Percentiles rank a stretch among this genome's conserved stretches.
Evolutionary conservation across 2,113 vertebrate species (phyloP).

Genomic region (Marcusenius ussheri): DNA sequence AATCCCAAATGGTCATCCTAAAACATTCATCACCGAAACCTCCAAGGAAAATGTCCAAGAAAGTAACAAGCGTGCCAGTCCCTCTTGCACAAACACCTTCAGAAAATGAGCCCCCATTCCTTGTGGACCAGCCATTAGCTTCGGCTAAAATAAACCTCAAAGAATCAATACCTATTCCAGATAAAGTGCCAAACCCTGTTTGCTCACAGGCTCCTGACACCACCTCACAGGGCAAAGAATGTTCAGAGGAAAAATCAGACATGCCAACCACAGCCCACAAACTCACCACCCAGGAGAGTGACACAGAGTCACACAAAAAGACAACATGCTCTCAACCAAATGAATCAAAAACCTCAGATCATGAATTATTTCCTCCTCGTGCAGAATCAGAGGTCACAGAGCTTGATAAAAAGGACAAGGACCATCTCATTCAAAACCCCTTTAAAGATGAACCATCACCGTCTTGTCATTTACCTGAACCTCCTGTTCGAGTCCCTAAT

Average conservation of each 20-base stretch:
- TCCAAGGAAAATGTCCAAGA: conserved; percentile 65
- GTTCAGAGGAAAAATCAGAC: conserved; percentile 12
- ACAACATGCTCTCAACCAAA: conserved; percentile 6
- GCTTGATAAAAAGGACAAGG: conserved; percentile 11
- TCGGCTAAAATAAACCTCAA: conserved; percentile 20
- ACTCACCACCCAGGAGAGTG: conserved; percentile 17
- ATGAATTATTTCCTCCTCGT: not conserved
- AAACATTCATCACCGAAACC: conserved; percentile 66
- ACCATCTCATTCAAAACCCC: not conserved
- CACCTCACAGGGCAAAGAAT: conserved; percentile 29
- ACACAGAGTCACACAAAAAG: conserved; percentile 10
- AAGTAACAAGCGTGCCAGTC: conserved; percentile 33
- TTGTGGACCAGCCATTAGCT: conserved; percentile 20
- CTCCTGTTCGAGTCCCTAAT: conserved; percentile 16
- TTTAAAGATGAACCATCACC: not conserved
- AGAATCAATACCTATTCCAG: conserved; percentile 36
- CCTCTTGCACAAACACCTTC: conserved; percentile 16
- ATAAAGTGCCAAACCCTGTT: conserved; percentile 27
- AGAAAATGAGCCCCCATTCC: conserved; percentile 17
- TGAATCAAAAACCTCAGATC: conserved; percentile 14
- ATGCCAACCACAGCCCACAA: conserved; percentile 12
- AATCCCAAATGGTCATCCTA: conserved; percentile 64
- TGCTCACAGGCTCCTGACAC: conserved; percentile 25
- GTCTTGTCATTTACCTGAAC: conserved; percentile 18
- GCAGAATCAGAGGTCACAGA: conserved; percentile 19